Conservation (phyloP, 2,888 invertebrate genomes). For the Seira ritae region DNA sequence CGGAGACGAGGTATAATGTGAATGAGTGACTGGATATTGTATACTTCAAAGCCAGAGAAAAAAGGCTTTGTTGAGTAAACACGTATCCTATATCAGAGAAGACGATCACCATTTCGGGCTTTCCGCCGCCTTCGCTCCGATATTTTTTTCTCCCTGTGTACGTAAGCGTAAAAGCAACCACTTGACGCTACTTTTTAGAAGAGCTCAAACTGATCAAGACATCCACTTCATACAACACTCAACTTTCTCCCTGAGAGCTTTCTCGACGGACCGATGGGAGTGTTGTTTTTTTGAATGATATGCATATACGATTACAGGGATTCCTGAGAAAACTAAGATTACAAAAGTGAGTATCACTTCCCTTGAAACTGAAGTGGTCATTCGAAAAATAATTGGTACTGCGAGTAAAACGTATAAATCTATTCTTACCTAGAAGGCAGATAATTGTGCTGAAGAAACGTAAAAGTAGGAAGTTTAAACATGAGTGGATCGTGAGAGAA, state of each 20-base stretch:
- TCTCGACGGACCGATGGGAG: slow-evolving; percentile 18
- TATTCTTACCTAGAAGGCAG: too few species aligned
- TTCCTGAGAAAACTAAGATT: neutral
- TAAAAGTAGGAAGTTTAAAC: neutral
- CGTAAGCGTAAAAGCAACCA: neutral
- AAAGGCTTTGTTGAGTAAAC: neutral
- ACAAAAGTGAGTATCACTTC: neutral
- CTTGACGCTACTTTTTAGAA: neutral
- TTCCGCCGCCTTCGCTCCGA: neutral
- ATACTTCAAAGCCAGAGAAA: neutral
- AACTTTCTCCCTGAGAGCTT: slow-evolving; percentile 50
- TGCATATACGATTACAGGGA: too few species aligned
- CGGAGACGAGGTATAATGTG: neutral
- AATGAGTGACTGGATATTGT: neutral
- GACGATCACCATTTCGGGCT: neutral
- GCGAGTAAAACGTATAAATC: neutral
- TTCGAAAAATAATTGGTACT: neutral
- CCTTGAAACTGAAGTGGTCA: neutral
- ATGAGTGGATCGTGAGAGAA: neutral
- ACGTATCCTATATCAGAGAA: neutral
- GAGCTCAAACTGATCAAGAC: slow-evolving; percentile 9
- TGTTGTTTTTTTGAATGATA: neutral
- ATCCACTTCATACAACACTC: slow-evolving; percentile 46
- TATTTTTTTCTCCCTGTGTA: neutral
- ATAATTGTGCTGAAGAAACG: neutral